Base-by-base conservation (phyloP, 2,797 vertebrate species). In the Siniperca undulata region DNA sequence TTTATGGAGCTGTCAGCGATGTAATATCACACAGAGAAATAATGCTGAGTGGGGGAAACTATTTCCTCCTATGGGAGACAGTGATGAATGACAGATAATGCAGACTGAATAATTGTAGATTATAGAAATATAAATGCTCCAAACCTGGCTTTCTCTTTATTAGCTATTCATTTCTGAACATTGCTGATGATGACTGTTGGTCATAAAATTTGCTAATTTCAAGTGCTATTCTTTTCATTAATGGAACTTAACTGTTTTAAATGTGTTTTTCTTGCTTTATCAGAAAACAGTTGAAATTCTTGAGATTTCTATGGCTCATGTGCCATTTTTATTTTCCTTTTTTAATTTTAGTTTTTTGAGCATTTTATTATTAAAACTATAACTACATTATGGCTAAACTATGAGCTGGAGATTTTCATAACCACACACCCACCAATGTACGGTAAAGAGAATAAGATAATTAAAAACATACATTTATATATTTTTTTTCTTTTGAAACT, bases 1-100 rank as follows among this genome's bases (percentile, higher is more conserved):
- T 84, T 81, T 36, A 75, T 82, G 56, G 40, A 84, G 79, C 73
- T 78, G 77, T 75, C 67, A 70, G 22, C 42, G 6, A 42, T 77
- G 52, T 78, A 66, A 78, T 40, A 64, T 72, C 65, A 58, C 46
- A 65, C 44, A 42, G 65, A 77, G 62, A 72, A 68, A 74, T 27
- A 34, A 16, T 80, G 60, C 44, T 65, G 53, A 69, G 34, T 8
- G 8, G 64, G 40, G 34, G 44, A n/a, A 68, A 34, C 0, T 11
- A 11, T 40, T 77, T 74, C 46, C 70, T 70, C 70, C 34, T 40
- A 22, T 5, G 22, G 42, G 44, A 74, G 80, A 55, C 68, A 42
- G 62, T 73, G 77, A 86, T 68, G 20, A 48, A 83, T 72, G 56
- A 74, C 52, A 46, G 12, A 82, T 70, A 58, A 24, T 20, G 11